Base-by-base conservation (phyloP, 1,140 invertebrate genomes). In the Cylas formicarius region DNA sequence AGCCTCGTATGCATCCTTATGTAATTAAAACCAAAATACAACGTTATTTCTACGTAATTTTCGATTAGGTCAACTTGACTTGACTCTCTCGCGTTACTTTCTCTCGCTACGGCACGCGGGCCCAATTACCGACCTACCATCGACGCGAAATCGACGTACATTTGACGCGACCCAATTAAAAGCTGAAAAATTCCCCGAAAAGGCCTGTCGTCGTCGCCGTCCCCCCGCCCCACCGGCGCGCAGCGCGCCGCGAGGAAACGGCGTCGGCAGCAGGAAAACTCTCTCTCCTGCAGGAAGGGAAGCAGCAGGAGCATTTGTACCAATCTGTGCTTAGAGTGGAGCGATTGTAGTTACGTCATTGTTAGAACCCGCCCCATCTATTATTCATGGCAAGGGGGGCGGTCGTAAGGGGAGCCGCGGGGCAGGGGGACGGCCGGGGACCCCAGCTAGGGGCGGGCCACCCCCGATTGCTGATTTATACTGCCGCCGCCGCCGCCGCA, bases 281-380 rank as follows among this genome's bases (percentile, higher is more conserved):
- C n/a, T n/a, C n/a, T 28, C 17, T 16, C 34, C 36, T 37, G 43
- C 48, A 48, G 37, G 16, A 50, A 37, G 47, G 47, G 9, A 8
- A 41, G 31, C 33, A 32, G 42, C 20, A 40, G 48, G 44, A 37
- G 50, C 47, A 55, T 58, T 56, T 53, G 60, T 60, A 60, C 63
- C 63, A 65, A 65, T 65, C 63, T 65, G 63, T 64, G 63, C 63
- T 44, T 53, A 57, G 58, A 61, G 53, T 52, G 51, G 55, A 48
- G 59, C 61, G 63, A 65, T 65, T 62, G 63, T 62, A 63, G 63
- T 64, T 66, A 62, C 63, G 63, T 64, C 63, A 66, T 66, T 66
- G 63, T 66, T 66, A 62, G 62, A 66, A 61, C 63, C 61, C 63
- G 63, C 63, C 63, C 63, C 57, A 66, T 66, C 53, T 63, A 66